phyloP scores from a whole-genome alignment of 2,113 vertebrate genomes.

The Xiphorhynchus elegans region DNA sequence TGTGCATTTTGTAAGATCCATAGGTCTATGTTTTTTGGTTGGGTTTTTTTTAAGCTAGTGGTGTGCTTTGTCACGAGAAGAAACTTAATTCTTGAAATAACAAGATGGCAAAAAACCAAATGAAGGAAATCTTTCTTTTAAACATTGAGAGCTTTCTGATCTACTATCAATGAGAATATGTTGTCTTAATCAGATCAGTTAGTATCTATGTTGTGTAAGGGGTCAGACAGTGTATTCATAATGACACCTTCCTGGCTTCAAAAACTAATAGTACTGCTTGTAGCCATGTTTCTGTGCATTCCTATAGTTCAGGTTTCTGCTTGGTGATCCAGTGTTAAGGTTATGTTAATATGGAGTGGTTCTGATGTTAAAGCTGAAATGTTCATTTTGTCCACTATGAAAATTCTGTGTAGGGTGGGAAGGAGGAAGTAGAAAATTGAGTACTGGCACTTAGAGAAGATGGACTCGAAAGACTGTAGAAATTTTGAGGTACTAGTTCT shows the following conservation, averaged over 20 bases:
- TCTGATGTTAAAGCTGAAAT: background rate
- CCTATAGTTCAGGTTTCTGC: background rate
- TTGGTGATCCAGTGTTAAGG: background rate
- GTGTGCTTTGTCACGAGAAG: background rate
- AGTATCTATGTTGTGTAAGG: background rate
- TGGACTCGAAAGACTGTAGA: background rate
- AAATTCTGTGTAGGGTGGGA: background rate
- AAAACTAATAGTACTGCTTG: background rate
- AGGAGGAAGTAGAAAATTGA: background rate
- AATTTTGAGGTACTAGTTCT: background rate
- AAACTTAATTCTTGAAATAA: background rate
- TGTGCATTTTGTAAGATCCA: background rate
- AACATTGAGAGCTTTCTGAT: background rate
- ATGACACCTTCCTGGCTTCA: background rate
- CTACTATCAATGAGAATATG: background rate
- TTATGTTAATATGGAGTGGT: background rate
- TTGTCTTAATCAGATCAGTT: background rate
- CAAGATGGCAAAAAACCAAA: background rate
- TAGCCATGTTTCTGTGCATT: background rate
- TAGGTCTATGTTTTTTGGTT: background rate
- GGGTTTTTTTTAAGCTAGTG: background rate
- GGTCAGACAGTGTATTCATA: background rate
- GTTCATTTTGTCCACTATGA: background rate
- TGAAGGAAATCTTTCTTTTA: background rate
- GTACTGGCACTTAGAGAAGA: background rate